phyloP scores from a whole-genome alignment of 1,140 invertebrate species.

The Ceratitis capitata region DNA sequence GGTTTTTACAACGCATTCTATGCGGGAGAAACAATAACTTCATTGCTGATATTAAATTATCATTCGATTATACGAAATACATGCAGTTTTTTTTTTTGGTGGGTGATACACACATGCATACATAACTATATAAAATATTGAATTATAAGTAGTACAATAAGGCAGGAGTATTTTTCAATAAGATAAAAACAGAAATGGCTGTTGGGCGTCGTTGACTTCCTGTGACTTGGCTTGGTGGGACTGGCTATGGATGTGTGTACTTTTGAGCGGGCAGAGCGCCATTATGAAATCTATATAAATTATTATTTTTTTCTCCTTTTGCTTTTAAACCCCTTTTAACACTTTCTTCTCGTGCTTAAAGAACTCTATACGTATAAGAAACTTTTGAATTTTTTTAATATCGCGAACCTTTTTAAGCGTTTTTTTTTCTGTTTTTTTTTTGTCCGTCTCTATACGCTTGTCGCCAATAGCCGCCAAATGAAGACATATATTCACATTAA shows the following conservation, averaged over 20 bases:
- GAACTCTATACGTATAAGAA: too few species aligned
- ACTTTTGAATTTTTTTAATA: background rate
- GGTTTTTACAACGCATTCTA: conserved; percentile 9
- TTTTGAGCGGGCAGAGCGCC: background rate
- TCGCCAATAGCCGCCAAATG: conserved; percentile 35
- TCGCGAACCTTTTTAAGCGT: background rate
- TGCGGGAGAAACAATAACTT: conserved; percentile 22
- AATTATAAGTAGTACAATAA: background rate
- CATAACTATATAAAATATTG: background rate
- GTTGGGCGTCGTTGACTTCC: background rate
- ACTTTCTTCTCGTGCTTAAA: background rate
- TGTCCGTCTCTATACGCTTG: background rate
- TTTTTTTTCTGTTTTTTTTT: background rate
- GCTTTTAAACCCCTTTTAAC: background rate
- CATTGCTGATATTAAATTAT: conserved; percentile 27
- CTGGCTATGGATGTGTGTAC: background rate
- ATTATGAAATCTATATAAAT: background rate
- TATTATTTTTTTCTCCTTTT: background rate
- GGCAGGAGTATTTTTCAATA: background rate
- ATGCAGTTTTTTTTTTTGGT: background rate
- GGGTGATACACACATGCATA: background rate
- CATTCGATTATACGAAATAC: conserved; percentile 18
- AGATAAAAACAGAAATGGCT: background rate
- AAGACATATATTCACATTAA: conserved; percentile 53
- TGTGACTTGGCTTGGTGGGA: background rate